Base-by-base conservation (phyloP, 2,888 invertebrate species). In the Ophion obscuratus region DNA sequence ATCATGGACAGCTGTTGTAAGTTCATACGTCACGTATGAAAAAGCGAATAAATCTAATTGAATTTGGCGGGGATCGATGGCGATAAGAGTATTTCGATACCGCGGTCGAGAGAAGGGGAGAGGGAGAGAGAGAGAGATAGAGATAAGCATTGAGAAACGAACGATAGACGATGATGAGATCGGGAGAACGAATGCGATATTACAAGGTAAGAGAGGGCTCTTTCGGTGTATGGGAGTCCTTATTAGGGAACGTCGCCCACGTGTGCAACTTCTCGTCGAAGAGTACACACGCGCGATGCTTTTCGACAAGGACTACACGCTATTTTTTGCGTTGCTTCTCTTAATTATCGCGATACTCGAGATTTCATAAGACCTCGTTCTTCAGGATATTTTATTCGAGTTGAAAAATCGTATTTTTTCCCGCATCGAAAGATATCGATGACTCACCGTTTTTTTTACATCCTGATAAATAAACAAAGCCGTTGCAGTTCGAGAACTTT, bases 161-260 rank as follows among this genome's bases (percentile, higher is more conserved):
- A 62, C 31, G 67, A 77, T 74, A 67, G 66, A 76, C 44, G 84
- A 71, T 57, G 71, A 73, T 53, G 53, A 53, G 82, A 83, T 77
- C 40, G 66, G 80, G 73, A 76, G 84, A 88, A 66, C 61, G 40
- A 71, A 31, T 36, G 24, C 84, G 85, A 80, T 88, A 86, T 75
- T 88, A 86, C 88, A 88, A 85, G 66, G 84, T 78, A 84, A 87
- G 87, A 86, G 89, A 88, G 88, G 81, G 24, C 53, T 77, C 88
- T 89, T 83, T 85, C 87, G 71, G 20, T 79, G 70, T 88, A 88
- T 77, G 81, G 76, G 85, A 88, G 67, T 88, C 92, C 92, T 91
- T 92, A 92, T 91, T 91, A 89, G 92, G 92, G 70, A 79, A 86
- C 89, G 86, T 89, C 91, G 92, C 92, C 92, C 92, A 92, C 92